Evolutionary conservation across 2,888 invertebrate species (phyloP).

Genomic region (Epiperipatus broadwayi): DNA sequence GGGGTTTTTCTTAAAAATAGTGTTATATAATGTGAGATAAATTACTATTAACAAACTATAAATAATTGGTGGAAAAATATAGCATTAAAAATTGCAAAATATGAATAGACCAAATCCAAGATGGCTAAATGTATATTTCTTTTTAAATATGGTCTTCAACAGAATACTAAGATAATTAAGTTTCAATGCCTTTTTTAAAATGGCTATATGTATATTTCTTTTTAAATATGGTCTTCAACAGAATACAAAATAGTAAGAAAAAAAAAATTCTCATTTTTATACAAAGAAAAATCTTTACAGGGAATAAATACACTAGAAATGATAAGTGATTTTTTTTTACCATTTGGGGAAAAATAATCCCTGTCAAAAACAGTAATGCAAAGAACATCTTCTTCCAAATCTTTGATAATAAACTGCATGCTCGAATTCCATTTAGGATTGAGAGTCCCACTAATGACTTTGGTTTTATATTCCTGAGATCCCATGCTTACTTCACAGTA

Average conservation of each 20-base stretch:
- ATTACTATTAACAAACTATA: no score
- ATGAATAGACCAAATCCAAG: no score
- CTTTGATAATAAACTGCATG: constrained; percentile 53
- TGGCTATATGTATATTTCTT: not conserved
- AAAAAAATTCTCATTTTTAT: constrained; percentile 8
- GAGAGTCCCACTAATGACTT: constrained; percentile 38
- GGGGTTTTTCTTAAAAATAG: no score
- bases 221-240: no score
- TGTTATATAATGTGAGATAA: no score
- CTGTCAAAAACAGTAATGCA: constrained; percentile 49
- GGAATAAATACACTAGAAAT: not conserved
- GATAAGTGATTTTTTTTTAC: constrained; percentile 34
- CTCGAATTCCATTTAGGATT: constrained; percentile 50
- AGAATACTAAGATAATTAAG: no score
- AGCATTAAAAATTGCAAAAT: no score
- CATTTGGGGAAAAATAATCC: constrained; percentile 50
- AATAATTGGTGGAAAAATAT: no score
- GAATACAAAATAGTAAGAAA: not conserved
- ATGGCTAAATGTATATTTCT: no score
- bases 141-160: no score
- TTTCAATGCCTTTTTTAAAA: not conserved
- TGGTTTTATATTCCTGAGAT: constrained; percentile 46
- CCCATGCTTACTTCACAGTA: constrained; percentile 54
- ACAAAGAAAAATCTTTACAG: not conserved
- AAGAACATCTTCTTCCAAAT: constrained; percentile 44